phyloP scores from a whole-genome alignment of 2,113 vertebrate genomes.

The Loxodonta africana region DNA sequence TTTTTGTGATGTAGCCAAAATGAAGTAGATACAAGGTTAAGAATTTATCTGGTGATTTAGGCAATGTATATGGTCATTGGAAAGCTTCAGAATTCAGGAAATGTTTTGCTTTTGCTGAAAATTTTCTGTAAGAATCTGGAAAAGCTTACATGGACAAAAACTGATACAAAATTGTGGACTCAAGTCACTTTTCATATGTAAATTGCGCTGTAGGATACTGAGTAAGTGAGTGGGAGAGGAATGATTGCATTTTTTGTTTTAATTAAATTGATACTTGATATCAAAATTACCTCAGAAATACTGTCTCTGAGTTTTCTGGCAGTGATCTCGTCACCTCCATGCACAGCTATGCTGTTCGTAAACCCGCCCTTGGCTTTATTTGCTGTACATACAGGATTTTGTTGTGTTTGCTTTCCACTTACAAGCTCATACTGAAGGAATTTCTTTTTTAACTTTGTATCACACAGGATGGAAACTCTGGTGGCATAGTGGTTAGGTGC shows the following conservation, averaged over 20 bases:
- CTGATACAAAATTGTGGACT: neutral
- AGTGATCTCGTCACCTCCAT: neutral
- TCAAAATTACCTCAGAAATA: neutral
- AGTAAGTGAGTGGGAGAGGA: neutral
- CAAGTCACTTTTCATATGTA: neutral
- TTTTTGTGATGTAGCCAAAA: neutral
- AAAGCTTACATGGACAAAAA: constrained; percentile 4
- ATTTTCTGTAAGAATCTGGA: neutral
- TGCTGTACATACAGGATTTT: neutral
- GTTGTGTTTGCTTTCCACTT: constrained; percentile 44
- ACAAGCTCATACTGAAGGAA: neutral
- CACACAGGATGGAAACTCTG: neutral
- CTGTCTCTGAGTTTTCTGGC: neutral
- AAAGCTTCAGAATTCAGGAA: neutral
- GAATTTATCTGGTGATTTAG: neutral
- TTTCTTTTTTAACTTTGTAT: constrained; percentile 38
- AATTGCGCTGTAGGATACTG: neutral
- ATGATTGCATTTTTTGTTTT: neutral
- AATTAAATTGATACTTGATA: neutral
- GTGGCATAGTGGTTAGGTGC: no score
- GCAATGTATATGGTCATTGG: neutral
- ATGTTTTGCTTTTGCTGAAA: neutral
- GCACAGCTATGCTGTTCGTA: neutral
- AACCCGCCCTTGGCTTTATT: neutral
- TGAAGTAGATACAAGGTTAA: neutral